These are phyloP conservation scores for Bolborhynchus lineola DNA, from an alignment of 2,113 vertebrate genomes.

Conservation along the genomic window DNA sequence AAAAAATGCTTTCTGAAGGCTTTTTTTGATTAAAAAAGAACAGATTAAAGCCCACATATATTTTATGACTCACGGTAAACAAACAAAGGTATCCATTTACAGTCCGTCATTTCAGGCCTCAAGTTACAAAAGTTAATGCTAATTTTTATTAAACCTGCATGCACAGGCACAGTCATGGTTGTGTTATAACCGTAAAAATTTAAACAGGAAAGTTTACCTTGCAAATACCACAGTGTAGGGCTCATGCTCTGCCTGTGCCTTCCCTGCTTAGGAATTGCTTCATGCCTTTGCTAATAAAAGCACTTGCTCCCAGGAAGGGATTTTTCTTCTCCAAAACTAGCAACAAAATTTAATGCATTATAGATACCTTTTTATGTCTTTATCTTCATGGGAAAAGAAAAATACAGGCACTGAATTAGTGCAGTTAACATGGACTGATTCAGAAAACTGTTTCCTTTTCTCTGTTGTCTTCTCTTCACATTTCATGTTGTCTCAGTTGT, in stretches of 20 bases:
- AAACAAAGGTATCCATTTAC: background rate
- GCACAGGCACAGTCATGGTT: background rate
- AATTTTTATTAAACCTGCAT: constrained; percentile 22
- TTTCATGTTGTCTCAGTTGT: background rate
- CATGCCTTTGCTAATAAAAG: background rate
- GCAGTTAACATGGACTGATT: background rate
- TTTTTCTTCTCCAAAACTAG: background rate
- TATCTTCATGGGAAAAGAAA: background rate
- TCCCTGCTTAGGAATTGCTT: background rate
- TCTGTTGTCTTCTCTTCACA: background rate
- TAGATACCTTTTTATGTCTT: background rate
- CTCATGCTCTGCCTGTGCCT: background rate
- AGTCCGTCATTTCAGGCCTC: background rate
- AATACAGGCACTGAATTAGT: background rate
- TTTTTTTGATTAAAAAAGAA: constrained; percentile 2
- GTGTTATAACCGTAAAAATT: background rate
- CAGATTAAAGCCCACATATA: background rate
- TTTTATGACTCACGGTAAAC: constrained; percentile 1
- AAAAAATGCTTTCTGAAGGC: background rate
- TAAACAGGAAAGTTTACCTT: background rate
- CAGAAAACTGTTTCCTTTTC: background rate
- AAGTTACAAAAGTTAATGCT: background rate
- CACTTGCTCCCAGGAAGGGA: background rate
- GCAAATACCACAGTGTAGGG: background rate
- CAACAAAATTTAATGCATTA: background rate